Conservation (phyloP, 2,113 vertebrate genomes). For the Gymnobelideus leadbeateri region DNA sequence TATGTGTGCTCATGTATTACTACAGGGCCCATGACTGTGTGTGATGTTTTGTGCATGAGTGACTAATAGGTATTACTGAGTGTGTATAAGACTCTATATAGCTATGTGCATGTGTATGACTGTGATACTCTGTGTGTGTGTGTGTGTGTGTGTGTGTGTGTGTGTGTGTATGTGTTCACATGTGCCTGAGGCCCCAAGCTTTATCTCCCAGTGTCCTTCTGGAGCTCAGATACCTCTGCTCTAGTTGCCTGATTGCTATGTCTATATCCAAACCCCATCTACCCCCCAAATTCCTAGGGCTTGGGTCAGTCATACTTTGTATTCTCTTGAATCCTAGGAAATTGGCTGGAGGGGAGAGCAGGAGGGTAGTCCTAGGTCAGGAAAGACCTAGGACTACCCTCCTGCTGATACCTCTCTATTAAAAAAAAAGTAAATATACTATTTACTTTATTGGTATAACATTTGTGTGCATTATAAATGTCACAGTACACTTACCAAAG, state of each 20-base stretch:
- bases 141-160: not conserved
- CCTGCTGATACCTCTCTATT: not conserved
- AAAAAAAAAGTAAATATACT: conserved; percentile 4
- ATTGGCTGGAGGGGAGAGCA: not conserved
- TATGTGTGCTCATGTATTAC: not conserved
- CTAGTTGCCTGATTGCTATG: not conserved
- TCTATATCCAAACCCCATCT: not conserved
- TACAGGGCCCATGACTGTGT: not conserved
- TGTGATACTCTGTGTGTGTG: not conserved
- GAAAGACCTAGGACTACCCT: too few species aligned
- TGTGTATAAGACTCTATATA: not conserved
- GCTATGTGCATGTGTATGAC: not conserved
- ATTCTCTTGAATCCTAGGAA: conserved; percentile 14
- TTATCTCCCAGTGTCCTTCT: not conserved
- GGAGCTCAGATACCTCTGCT: not conserved
- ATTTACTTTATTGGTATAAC: not conserved
- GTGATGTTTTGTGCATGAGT: not conserved
- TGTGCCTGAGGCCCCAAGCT: not conserved
- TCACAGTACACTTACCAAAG: not conserved
- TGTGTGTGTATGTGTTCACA: not conserved
- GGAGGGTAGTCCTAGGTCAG: not conserved
- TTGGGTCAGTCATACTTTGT: not conserved
- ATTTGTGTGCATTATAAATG: not conserved
- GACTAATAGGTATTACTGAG: not conserved
- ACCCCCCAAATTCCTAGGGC: not conserved